A percentile compares a stretch with the other conserved stretches of the same genome.
Evolutionary conservation across 2,113 vertebrate species (phyloP).

Genomic region (Peucedramus taeniatus): DNA sequence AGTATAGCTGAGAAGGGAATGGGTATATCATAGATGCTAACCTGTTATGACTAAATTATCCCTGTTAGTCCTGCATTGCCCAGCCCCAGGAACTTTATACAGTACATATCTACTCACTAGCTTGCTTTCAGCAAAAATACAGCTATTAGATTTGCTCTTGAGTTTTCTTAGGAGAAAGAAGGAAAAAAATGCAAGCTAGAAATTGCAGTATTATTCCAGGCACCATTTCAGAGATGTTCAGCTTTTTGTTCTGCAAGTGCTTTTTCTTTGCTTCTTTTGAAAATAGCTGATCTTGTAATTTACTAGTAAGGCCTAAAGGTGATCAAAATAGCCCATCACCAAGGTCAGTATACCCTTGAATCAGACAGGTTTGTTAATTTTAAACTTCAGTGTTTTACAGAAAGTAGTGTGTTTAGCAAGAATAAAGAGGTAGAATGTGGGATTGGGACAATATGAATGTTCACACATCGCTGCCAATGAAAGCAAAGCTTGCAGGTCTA

Average conservation of each 20-base stretch:
- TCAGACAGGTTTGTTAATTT: constrained; percentile 25
- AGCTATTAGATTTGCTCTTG: not conserved
- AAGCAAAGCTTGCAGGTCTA: constrained; percentile 64
- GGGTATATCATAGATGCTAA: not conserved
- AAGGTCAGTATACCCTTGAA: not conserved
- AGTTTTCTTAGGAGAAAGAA: not conserved
- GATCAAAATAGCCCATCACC: not conserved
- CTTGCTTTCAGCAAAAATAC: not conserved
- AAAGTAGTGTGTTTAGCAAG: not conserved
- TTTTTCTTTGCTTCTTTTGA: not conserved
- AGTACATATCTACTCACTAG: not conserved
- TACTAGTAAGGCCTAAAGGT: not conserved
- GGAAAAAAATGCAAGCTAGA: not conserved
- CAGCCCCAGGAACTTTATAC: not conserved
- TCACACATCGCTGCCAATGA: constrained; percentile 32
- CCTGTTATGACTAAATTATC: constrained; percentile 11
- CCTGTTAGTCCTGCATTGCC: not conserved
- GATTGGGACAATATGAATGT: not conserved
- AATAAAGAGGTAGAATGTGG: constrained; percentile 23
- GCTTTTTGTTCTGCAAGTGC: not conserved
- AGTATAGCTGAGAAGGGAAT: not conserved
- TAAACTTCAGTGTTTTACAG: constrained; percentile 15
- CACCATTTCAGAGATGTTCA: not conserved
- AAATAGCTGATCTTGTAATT: not conserved
- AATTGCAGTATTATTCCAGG: not conserved